A percentile compares a stretch with the other conserved stretches of the same genome.
These are phyloP conservation scores for Amyelois transitella DNA, from an alignment of 1,140 invertebrate genomes.

Conservation along the genomic window DNA sequence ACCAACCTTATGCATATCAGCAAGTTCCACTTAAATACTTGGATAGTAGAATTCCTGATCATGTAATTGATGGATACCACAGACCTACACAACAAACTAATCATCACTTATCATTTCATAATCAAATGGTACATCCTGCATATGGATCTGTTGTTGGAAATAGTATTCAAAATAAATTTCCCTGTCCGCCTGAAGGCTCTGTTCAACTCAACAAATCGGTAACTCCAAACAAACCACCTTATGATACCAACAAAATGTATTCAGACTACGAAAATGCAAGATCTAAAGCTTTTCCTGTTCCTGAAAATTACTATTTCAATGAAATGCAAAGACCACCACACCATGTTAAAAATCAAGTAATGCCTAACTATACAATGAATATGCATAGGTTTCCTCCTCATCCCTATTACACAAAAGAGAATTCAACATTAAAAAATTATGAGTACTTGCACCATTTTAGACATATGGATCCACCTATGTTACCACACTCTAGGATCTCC, in stretches of 20 bases:
- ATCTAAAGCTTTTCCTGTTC: constrained; percentile 37
- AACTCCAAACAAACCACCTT: constrained; percentile 45
- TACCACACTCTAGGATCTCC: constrained; percentile 41
- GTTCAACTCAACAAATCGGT: constrained; percentile 41
- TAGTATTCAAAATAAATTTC: constrained; percentile 50
- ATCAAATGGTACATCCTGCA: constrained; percentile 43
- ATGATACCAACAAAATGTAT: constrained; percentile 54
- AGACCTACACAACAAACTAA: constrained; percentile 42
- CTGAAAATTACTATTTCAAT: constrained; percentile 51
- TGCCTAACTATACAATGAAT: constrained; percentile 40
- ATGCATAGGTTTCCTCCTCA: constrained; percentile 42
- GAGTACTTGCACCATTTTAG: constrained; percentile 44
- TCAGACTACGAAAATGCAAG: constrained; percentile 47
- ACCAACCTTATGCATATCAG: constrained; percentile 55
- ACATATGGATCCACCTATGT: constrained; percentile 37
- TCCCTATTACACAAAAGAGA: constrained; percentile 57
- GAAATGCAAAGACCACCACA: constrained; percentile 36
- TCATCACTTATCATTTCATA: constrained; percentile 43
- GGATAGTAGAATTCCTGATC: constrained; percentile 47
- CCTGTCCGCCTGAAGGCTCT: constrained; percentile 36
- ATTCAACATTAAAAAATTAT: constrained; percentile 43
- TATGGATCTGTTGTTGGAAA: constrained; percentile 50
- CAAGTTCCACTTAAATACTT: constrained; percentile 57
- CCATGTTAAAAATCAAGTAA: constrained; percentile 37
- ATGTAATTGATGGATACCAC: constrained; percentile 52